Conservation (phyloP, 2,113 vertebrate species). For the Psittacus erithacus region DNA sequence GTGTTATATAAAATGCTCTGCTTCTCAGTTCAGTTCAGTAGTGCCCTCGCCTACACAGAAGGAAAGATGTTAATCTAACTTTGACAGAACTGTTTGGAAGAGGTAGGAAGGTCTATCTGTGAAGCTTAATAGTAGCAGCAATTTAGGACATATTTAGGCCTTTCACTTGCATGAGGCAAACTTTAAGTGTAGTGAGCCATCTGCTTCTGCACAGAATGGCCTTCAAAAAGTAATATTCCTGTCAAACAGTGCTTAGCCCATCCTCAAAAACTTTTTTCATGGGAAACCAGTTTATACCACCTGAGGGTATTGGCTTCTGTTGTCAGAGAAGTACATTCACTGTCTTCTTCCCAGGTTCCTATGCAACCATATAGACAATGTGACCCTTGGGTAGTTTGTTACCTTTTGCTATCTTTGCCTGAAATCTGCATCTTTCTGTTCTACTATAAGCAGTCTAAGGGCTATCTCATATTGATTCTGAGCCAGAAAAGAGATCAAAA, state of each 20-base stretch:
- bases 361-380: not conserved
- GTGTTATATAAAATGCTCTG: not conserved
- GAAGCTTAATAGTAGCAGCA: slow-evolving; percentile 16
- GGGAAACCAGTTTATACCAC: not conserved
- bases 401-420: not conserved
- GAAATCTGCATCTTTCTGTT: not conserved
- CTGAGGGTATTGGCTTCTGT: not conserved
- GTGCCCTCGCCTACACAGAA: not conserved
- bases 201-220: not conserved
- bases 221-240: not conserved
- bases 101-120: slow-evolving; percentile 11
- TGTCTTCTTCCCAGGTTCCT: not conserved
- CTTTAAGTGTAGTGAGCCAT: not conserved
- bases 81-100: slow-evolving; percentile 32
- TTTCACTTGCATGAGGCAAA: not conserved
- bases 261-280: not conserved
- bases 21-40: not conserved
- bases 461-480: not conserved
- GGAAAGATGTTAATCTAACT: slow-evolving; percentile 8
- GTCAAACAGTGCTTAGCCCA: not conserved
- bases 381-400: not conserved
- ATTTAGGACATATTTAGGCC: slow-evolving; percentile 43
- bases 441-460: not conserved
- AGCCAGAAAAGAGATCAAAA: not conserved
- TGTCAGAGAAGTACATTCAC: not conserved